phyloP scores from a whole-genome alignment of 2,797 vertebrate genomes.

The Pyrocephalus nanus region DNA sequence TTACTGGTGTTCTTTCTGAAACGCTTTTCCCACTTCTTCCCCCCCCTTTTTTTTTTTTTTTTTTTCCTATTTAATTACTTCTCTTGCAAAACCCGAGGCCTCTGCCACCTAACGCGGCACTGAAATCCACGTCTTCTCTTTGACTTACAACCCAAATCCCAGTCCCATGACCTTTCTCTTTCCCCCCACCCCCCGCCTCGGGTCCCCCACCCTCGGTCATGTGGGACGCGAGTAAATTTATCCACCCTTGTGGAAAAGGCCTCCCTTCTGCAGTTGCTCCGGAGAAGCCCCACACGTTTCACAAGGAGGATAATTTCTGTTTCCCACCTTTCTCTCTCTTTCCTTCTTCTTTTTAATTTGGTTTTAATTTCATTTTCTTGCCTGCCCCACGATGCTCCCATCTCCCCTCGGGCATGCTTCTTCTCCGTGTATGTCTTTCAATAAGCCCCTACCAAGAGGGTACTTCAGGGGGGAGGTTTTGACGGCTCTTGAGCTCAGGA shows the following conservation, averaged over 20 bases:
- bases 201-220: slow-evolving; percentile 30
- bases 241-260: slow-evolving; percentile 50
- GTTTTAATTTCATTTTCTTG: background rate
- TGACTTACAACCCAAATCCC: slow-evolving; percentile 55
- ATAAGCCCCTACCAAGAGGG: background rate
- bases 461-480: background rate
- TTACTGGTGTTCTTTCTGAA: background rate
- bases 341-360: background rate
- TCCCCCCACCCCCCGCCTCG: background rate
- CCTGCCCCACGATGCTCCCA: background rate
- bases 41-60: fast-evolving
- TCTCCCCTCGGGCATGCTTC: background rate
- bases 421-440: background rate
- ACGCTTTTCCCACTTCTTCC: background rate
- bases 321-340: background rate
- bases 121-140: slow-evolving; percentile 40
- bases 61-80: background rate
- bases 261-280: background rate
- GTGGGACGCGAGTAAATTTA: slow-evolving; percentile 47
- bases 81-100: background rate
- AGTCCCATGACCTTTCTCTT: slow-evolving; percentile 53
- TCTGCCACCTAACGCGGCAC: slow-evolving; percentile 18
- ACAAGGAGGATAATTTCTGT: background rate
- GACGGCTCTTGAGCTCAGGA: background rate
- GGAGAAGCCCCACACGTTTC: background rate